Evolutionary conservation across 1,140 invertebrate species (phyloP).

Genomic region (Microplitis demolitor): DNA sequence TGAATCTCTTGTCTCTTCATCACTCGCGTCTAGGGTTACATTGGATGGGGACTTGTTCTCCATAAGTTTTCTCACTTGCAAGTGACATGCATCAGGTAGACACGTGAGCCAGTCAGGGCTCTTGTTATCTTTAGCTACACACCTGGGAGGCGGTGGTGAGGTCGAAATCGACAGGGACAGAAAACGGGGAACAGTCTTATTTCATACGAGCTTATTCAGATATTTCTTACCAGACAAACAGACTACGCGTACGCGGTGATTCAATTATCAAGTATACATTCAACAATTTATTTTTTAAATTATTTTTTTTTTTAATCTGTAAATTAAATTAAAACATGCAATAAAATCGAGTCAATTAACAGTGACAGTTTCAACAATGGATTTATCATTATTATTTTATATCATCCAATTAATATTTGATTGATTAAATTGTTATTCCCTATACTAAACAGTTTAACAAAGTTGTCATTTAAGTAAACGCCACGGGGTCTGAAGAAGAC

Average conservation of each 20-base stretch:
- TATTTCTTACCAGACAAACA: constrained; percentile 48
- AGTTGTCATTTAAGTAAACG: constrained; percentile 4
- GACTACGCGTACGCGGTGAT: constrained; percentile 44
- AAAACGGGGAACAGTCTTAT: constrained; percentile 18
- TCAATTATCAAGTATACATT: constrained; percentile 14
- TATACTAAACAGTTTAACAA: not conserved
- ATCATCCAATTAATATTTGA: not conserved
- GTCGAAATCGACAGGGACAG: constrained; percentile 30
- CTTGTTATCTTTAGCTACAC: constrained; percentile 31
- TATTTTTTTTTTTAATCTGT: not conserved
- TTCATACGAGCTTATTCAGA: no score
- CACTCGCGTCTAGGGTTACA: no score
- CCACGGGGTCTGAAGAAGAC: constrained; percentile 16
- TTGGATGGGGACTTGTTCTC: not conserved
- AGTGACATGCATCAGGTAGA: not conserved
- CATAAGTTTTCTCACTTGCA: not conserved
- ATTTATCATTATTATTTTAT: not conserved
- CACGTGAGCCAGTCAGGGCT: not conserved
- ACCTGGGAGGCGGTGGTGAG: constrained; percentile 50
- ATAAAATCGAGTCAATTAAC: no score
- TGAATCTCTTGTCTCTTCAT: no score
- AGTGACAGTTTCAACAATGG: no score
- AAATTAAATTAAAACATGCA: not conserved
- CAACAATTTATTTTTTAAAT: not conserved
- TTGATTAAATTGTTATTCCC: not conserved